These are phyloP conservation scores for Drosophila rubida DNA, from an alignment of 2,888 invertebrate genomes.

Conservation along the genomic window DNA sequence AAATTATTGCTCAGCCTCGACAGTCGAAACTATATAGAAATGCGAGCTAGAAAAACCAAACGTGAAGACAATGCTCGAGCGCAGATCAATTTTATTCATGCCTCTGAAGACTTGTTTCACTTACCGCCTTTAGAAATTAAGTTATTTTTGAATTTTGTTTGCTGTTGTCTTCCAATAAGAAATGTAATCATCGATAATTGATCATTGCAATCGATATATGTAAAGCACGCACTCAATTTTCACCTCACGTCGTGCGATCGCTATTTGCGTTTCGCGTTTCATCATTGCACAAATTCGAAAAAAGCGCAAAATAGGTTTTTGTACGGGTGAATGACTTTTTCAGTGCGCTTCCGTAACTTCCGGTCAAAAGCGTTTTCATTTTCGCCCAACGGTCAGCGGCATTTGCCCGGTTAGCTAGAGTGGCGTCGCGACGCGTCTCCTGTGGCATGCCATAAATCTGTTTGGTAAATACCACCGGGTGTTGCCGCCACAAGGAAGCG, in stretches of 20 bases:
- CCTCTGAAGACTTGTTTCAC: too few species aligned
- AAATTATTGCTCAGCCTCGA: too few species aligned
- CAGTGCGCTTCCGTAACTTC: constrained; percentile 80
- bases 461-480: constrained; percentile 18
- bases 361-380: constrained; percentile 83
- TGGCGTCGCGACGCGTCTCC: constrained; percentile 44
- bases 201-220: background rate
- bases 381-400: constrained; percentile 57
- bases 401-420: constrained; percentile 12
- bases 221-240: background rate
- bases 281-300: constrained; percentile 50
- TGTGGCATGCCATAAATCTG: constrained; percentile 77
- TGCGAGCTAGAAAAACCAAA: too few species aligned
- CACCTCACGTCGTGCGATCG: background rate
- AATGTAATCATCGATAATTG: background rate
- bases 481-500: constrained; percentile 36
- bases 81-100: too few species aligned
- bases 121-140: background rate
- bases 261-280: background rate
- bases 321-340: constrained; percentile 83
- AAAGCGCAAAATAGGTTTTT: constrained; percentile 64
- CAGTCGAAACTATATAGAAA: too few species aligned
- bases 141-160: background rate
- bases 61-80: too few species aligned
- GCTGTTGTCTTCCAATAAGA: background rate